Conservation (phyloP, 2,888 invertebrate genomes). For the Sisyra nigra region DNA sequence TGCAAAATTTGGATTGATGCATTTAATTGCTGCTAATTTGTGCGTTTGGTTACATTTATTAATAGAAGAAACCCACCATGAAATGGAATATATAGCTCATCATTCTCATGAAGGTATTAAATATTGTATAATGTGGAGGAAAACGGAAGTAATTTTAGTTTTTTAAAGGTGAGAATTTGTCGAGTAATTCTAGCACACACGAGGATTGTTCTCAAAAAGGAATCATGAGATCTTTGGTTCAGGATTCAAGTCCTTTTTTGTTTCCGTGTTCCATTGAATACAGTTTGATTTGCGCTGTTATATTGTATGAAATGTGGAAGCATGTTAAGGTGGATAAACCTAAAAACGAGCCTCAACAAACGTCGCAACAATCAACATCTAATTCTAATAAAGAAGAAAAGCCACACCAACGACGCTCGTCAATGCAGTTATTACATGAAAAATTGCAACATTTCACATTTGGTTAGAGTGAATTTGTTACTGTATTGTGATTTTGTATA, state of each 20-base stretch:
- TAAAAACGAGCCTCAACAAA: constrained; percentile 14
- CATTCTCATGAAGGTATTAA: constrained; percentile 9
- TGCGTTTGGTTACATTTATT: constrained; percentile 86
- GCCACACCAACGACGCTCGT: background rate
- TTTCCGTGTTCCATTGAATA: constrained; percentile 86
- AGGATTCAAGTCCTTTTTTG: constrained; percentile 66
- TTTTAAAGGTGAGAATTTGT: too few relatives aligned
- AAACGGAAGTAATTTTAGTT: too few relatives aligned
- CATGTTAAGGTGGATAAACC: constrained; percentile 46
- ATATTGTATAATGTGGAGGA: background rate
- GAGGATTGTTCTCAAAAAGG: constrained; percentile 40
- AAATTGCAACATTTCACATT: constrained; percentile 1
- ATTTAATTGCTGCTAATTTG: constrained; percentile 82
- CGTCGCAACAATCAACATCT: too few relatives aligned
- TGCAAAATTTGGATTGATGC: constrained; percentile 84
- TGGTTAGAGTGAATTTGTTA: background rate
- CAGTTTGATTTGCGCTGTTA: constrained; percentile 78
- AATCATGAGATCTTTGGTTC: constrained; percentile 53
- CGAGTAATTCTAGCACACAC: background rate
- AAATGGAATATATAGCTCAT: constrained; percentile 56
- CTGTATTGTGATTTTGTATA: background rate
- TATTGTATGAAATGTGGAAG: constrained; percentile 84
- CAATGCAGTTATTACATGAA: background rate
- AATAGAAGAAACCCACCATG: constrained; percentile 77
- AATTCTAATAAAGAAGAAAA: background rate